Base-by-base conservation (phyloP, 1,140 invertebrate species). In the Cyclargus thomasi region DNA sequence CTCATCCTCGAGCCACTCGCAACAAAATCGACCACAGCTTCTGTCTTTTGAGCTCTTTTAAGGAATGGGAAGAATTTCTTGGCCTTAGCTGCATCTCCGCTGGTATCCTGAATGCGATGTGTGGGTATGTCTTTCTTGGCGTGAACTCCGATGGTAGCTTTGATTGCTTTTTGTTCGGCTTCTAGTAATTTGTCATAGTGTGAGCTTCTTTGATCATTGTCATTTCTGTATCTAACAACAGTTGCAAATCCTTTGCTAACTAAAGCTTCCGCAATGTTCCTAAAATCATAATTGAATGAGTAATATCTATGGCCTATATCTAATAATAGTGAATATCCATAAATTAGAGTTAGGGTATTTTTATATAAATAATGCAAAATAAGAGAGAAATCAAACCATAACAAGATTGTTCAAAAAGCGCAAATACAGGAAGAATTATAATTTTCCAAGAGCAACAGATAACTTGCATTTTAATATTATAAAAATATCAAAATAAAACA, bases 1-100 rank as follows among this genome's bases (percentile, higher is more conserved):
- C 98, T 94, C 59, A 99, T 90, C 39, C 98, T 93, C 1, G 97
- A 99, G 3, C 97, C 98, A 77, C 96, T 98, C 0, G 97, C 96
- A 2, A 99, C 97, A 90, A 98, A 99, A 84, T 99, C 98, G 2
- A 99, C 97, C 16, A 98, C 93, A 14, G 95, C 98, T 80, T 99
- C 97, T 20, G 95, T 95, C 73, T 95, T 95, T 86, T 93, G 91
- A 6, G 95, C 95, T 75, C 98, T 93, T 87, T 98, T 96, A 65
- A 99, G 92, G 73, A 97, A 97, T 29, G 98, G 96, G 71, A 99
- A 91, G 88, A 97, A 98, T 82, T 97, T 93, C 85, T 98, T 99
- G 3, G 97, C 95, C 82, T 97, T 97, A 2, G 94, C 92, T 17
- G 94, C 92, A 88, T 98, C 97, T 14, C 95, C 95, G 68, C 95